Conservation (phyloP, 2,888 invertebrate species). For the Drosophila ustulata region DNA sequence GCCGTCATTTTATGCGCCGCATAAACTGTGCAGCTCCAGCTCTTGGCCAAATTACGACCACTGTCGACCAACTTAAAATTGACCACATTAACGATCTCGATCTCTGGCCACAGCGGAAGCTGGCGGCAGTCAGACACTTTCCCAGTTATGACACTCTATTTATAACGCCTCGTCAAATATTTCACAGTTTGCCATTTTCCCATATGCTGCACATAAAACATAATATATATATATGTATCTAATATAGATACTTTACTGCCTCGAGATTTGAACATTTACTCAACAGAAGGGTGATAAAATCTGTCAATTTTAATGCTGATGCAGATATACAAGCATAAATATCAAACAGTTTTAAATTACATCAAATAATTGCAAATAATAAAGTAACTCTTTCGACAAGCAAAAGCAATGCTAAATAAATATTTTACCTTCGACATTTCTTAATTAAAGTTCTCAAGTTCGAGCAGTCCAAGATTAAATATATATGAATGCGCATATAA, state of each 20-base stretch:
- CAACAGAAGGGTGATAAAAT: neutral
- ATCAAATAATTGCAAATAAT: too few species aligned
- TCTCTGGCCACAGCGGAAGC: slow-evolving; percentile 18
- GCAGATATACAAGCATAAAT: neutral
- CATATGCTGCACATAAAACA: neutral
- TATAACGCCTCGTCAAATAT: slow-evolving; percentile 13
- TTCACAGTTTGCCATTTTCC: neutral
- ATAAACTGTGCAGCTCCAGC: slow-evolving; percentile 53
- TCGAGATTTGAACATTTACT: too few species aligned
- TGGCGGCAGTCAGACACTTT: slow-evolving; percentile 24
- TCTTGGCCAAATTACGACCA: slow-evolving; percentile 66
- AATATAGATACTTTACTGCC: too few species aligned
- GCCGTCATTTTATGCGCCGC: slow-evolving; percentile 49
- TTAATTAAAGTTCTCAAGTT: too few species aligned
- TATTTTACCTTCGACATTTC: too few species aligned
- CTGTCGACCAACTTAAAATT: slow-evolving; percentile 42
- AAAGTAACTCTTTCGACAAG: too few species aligned
- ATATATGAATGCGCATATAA: neutral
- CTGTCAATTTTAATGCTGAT: neutral
- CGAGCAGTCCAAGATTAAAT: neutral
- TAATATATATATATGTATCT: neutral
- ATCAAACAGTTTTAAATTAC: too few species aligned
- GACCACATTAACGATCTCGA: slow-evolving; percentile 45
- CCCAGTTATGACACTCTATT: slow-evolving; percentile 7
- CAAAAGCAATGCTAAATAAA: too few species aligned